Evolutionary conservation across 2,888 invertebrate genomes (phyloP), one percentile per base, ranked within the genome.

Genomic region (Drosophila limbata): DNA sequence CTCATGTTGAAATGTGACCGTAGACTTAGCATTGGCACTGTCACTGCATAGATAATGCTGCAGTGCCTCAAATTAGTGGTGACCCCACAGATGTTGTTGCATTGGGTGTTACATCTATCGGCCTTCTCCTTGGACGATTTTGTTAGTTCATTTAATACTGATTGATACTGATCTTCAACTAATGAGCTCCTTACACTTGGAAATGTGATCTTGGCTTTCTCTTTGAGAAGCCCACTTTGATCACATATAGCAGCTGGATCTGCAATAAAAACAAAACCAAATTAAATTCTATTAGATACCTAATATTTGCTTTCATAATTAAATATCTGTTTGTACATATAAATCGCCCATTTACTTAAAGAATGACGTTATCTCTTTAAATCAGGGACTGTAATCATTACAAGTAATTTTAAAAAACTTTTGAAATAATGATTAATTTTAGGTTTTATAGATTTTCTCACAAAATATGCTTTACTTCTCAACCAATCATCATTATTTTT

Each of bases 111-210:
- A n/a, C 55, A 44, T 33, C 33, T 60, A 9, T 19, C 11, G 37
- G 19, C n/a, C 17, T 31, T 31, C 4, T 44, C 56, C 19, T 56
- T 25, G 28, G 9, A 33, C 33, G 19, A 60, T 40, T 31, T 56
- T 31, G 11, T 11, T 35, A 75, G 45, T 64, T 39, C 33, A 40
- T 60, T 63, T 69, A 78, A 68, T 74, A 74, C 59, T 74, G 75
- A 11, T 42, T 40, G 51, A 19, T 17, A 40, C 40, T 28, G 19
- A 4, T 4, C 11, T 28, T 61, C 25, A 9, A 62, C 55, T 28
- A 40, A 35, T 19, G 9, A 19, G 19, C 15, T 13, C n/a, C n/a
- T 44, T 45, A n/a, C 21, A 48, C 48, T 52, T 15, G 9, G 13
- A 50, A 10, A 13, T 35, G 52, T 39, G 19, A 13, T 35, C 9